These are phyloP conservation scores for Cheirogaleus major DNA, from an alignment of 2,797 vertebrate genomes.

Conservation along the genomic window DNA sequence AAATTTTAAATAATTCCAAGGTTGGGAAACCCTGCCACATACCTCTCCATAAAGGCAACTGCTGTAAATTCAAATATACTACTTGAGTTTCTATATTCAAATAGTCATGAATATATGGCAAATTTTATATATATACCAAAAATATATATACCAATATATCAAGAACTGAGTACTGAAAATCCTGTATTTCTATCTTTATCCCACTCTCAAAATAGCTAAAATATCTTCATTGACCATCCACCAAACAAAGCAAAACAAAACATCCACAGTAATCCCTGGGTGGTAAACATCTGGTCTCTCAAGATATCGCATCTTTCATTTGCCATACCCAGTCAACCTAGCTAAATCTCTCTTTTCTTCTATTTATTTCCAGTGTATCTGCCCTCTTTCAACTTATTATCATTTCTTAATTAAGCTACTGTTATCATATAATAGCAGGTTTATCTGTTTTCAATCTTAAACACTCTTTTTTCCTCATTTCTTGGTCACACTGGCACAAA, in stretches of 20 bases:
- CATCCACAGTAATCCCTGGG: not conserved
- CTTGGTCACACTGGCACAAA: not conserved
- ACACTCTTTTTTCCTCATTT: not conserved
- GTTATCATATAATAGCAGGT: not conserved
- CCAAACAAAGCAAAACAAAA: not conserved
- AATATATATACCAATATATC: not conserved
- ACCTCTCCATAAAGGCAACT: not conserved
- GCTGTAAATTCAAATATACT: too few species aligned
- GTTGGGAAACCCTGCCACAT: not conserved
- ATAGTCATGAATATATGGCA: not conserved
- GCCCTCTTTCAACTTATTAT: not conserved
- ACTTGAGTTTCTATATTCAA: not conserved
- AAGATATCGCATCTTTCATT: not conserved
- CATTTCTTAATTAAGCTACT: not conserved
- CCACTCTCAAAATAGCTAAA: not conserved
- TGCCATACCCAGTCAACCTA: not conserved
- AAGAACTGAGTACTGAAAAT: not conserved
- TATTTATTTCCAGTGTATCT: not conserved
- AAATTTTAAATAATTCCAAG: not conserved
- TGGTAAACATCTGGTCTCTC: not conserved
- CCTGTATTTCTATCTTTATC: not conserved
- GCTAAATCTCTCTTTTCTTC: not conserved
- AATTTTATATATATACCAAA: not conserved
- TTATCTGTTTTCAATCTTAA: not conserved
- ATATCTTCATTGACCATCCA: not conserved